Evolutionary conservation across 2,797 vertebrate species (phyloP), one percentile per base, ranked within the genome.

Genomic region (Anniella stebbinsi): DNA sequence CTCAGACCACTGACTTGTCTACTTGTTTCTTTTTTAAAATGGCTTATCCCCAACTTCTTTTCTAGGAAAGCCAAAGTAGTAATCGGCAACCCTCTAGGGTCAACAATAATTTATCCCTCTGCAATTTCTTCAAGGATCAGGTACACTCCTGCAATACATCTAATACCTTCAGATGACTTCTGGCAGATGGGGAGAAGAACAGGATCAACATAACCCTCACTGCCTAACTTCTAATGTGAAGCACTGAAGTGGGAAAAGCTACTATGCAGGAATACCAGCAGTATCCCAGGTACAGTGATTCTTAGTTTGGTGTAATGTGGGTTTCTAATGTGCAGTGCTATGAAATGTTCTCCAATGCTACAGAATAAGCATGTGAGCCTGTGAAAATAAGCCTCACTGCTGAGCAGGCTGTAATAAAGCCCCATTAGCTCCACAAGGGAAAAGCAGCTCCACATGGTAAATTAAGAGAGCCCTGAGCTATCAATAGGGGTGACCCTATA

Each of bases 1-100:
- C 69, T 88, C 80, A 41, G 57, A 63, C 8, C 88, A 60, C 33
- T 91, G 23, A 90, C 84, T 63, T 75, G n/a, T 28, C 36, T 51
- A 54, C 8, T 48, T 84, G 30, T 84, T 45, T 6, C 18, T 28
- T 45, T 87, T 63, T 45, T 66, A n/a, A 66, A 75, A 77, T 21
- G 1, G 2, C 77, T 45, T 57, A 48, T 25, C 30, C 30, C 73
- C 10, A 60, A 3, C 72, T n/a, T 33, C 25, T 8, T 45, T 48
- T 33, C 1, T 33, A 76, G 23, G 15, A 15, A 77, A 77, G 25
- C 41, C 41, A 84, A 67, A 7, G n/a, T 15, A 33, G 36, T 18
- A 45, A 57, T 21, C 28, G 12, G 54, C 54, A 57, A 57, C 12
- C 54, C 54, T 57, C 54, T 57, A 57, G 3, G 54, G 54, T 57